Conservation (phyloP, 1,140 invertebrate species). For the Venturia canescens region DNA sequence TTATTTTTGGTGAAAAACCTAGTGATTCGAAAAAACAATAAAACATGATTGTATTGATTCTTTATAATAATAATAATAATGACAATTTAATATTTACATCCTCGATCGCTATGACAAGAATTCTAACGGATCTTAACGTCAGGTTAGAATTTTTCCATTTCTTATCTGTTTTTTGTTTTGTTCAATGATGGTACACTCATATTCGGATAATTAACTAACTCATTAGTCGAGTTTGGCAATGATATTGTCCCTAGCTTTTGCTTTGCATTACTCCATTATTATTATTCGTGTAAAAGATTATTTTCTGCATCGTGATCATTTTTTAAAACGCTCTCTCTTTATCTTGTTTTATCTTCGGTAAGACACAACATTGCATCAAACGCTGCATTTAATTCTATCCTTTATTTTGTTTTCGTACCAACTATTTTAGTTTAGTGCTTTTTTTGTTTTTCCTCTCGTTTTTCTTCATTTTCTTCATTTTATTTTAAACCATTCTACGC, state of each 20-base stretch:
- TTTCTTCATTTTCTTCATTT: constrained; percentile 34
- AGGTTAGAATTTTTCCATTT: constrained; percentile 45
- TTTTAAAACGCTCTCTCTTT: constrained; percentile 40
- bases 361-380: constrained; percentile 54
- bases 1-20: too few species aligned
- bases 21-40: constrained; percentile 40
- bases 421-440: constrained; percentile 25
- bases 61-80: not conserved
- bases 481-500: constrained; percentile 49
- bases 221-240: constrained; percentile 76
- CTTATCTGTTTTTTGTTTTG: not conserved
- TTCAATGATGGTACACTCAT: constrained; percentile 52
- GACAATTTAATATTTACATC: constrained; percentile 64
- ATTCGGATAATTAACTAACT: constrained; percentile 70
- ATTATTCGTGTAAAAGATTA: constrained; percentile 65
- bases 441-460: not conserved
- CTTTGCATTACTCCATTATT: constrained; percentile 68
- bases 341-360: constrained; percentile 54
- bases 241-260: constrained; percentile 75
- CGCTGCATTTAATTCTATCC: constrained; percentile 53
- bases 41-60: constrained; percentile 34
- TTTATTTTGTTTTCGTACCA: constrained; percentile 49
- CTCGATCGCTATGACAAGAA: constrained; percentile 66
- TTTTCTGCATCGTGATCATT: constrained; percentile 46
- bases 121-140: constrained; percentile 72